Base-by-base conservation (phyloP, 2,797 vertebrate genomes). In the Thaleichthys pacificus region DNA sequence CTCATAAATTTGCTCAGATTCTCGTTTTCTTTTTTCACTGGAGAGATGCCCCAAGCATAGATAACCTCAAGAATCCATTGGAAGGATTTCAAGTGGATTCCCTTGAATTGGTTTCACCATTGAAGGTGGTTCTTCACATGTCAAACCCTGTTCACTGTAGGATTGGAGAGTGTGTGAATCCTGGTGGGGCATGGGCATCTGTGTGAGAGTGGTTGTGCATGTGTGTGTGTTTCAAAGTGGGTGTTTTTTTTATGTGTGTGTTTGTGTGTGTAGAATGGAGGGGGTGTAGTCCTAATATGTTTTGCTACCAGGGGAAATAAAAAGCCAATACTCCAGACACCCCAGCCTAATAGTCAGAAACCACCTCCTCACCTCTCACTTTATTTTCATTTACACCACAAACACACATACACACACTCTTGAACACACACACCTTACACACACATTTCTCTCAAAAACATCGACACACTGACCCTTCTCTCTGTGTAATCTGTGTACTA, bases 231-330 rank as follows among this genome's bases (percentile, higher is more conserved):
- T 19, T 21, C 49, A n/a, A 17, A 32, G 49, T 30, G 66, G 19
- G 66, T 68, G 51, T 19, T 19, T 69, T 24, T 24, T 24, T 1
- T 24, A 1, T 56, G 51, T 30, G 49, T n/a, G 49, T 32, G 15
- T 21, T 6, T 22, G 24, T 35, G 78, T 85, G 85, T 38, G 77
- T 80, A 77, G 83, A 80, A 84, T 65, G 42, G 42, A 47, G 42
- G 12, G 42, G 74, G 77, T 77, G 78, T 83, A 78, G 78, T 66
- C 82, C 82, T 84, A 89, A 91, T 88, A 89, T 88, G 75, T 86
- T 87, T 79, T 60, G 74, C 72, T 80, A 84, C 78, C 87, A 65
- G 76, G 91, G 89, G 86, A 91, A 90, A 90, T 90, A 88, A 89
- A 80, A 62, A 83, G 68, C 80, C 82, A 87, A 87, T 84, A 80